Evolutionary conservation across 2,113 vertebrate genomes (phyloP).

Genomic region (Varanus salvator): DNA sequence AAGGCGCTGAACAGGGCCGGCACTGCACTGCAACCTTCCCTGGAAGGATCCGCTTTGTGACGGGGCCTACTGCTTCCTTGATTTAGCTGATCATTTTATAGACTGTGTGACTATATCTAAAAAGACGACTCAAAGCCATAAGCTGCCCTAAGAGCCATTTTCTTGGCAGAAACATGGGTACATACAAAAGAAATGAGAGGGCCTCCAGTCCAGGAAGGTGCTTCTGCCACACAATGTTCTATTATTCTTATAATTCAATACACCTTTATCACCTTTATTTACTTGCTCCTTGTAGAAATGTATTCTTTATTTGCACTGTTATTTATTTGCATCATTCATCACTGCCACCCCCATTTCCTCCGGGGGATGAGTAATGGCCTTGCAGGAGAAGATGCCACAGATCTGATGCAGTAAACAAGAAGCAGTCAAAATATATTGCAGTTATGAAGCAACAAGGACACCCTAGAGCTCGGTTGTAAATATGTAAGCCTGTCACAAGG

Average conservation of each 20-base stretch:
- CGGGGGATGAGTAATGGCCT: too few species aligned
- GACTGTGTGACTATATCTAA: too few species aligned
- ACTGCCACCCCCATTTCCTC: background rate
- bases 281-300: background rate
- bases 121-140: too few species aligned
- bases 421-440: background rate
- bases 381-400: too few species aligned
- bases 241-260: too few species aligned
- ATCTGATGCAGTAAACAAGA: background rate
- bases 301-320: background rate
- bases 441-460: background rate
- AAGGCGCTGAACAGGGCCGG: accelerated
- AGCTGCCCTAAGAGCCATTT: too few species aligned
- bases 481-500: background rate
- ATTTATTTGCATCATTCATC: background rate
- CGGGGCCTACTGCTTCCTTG: background rate
- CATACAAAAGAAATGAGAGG: background rate
- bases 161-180: too few species aligned
- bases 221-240: background rate
- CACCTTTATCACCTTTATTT: background rate
- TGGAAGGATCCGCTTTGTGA: background rate
- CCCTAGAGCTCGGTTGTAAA: background rate
- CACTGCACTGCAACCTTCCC: too few species aligned
- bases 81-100: too few species aligned
- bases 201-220: background rate